Percentiles rank a stretch among this genome's conserved stretches.
These are phyloP conservation scores for Archips crataeganus DNA, from an alignment of 2,888 invertebrate species.

Conservation along the genomic window DNA sequence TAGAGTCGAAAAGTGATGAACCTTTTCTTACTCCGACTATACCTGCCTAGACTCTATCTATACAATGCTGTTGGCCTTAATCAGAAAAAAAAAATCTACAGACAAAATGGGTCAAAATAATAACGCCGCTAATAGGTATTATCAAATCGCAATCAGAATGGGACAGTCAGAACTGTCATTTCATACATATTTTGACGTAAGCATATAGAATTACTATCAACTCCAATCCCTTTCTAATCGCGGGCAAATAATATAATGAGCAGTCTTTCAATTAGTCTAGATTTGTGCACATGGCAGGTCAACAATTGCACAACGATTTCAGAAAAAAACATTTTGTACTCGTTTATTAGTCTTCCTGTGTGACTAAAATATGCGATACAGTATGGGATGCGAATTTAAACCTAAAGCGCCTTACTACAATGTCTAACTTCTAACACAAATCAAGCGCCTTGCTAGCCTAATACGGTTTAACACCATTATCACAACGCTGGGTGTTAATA, in stretches of 20 bases:
- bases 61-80: too few species aligned
- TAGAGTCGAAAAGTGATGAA: too few species aligned
- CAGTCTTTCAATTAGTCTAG: not conserved
- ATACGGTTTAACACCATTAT: constrained; percentile 14
- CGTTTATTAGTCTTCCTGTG: constrained; percentile 1
- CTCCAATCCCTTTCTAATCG: too few species aligned
- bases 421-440: not conserved
- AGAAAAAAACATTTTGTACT: not conserved
- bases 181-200: too few species aligned
- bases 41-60: too few species aligned
- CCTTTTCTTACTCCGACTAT: too few species aligned
- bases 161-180: too few species aligned
- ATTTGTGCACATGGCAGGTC: not conserved
- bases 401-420: not conserved
- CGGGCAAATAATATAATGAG: too few species aligned
- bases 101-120: not conserved
- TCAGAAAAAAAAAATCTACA: too few species aligned
- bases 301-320: constrained; percentile 15
- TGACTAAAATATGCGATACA: not conserved
- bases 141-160: too few species aligned
- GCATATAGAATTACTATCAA: too few species aligned
- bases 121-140: not conserved
- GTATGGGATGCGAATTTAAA: not conserved
- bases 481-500: constrained; percentile 14
- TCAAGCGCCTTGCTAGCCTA: not conserved